These are phyloP conservation scores for Neodiprion virginianus DNA, from an alignment of 1,140 invertebrate species.

Conservation along the genomic window DNA sequence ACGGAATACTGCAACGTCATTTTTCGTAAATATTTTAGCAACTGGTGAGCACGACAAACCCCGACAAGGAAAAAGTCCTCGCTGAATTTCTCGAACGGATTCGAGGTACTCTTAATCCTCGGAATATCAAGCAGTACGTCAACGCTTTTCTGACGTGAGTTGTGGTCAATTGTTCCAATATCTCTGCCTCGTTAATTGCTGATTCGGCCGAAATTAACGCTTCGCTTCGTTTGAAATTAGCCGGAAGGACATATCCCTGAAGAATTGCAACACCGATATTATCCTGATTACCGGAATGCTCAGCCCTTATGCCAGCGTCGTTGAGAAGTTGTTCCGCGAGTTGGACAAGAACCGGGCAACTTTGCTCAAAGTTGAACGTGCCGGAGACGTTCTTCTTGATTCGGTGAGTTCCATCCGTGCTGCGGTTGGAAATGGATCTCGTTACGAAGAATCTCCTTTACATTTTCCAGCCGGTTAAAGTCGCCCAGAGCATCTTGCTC, in stretches of 20 bases:
- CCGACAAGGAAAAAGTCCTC: constrained; percentile 78
- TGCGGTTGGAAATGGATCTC: constrained; percentile 7
- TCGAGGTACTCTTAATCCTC: constrained; percentile 81
- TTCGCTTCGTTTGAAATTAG: constrained; percentile 48
- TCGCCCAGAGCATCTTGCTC: constrained; percentile 80
- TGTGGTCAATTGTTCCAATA: neutral
- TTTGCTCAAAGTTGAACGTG: constrained; percentile 81
- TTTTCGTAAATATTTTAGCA: constrained; percentile 38
- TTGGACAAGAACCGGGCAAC: constrained; percentile 83
- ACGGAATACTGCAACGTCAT: neutral
- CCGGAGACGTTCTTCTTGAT: constrained; percentile 81
- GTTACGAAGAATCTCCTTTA: constrained; percentile 8
- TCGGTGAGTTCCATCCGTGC: constrained; percentile 64
- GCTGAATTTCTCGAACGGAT: constrained; percentile 80
- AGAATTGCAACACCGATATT: constrained; percentile 75
- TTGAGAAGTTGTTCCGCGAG: constrained; percentile 78
- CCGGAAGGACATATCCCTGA: constrained; percentile 75
- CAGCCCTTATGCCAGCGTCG: constrained; percentile 79
- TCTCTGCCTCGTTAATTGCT: constrained; percentile 11
- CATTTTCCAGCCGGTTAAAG: constrained; percentile 74
- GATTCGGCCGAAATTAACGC: neutral
- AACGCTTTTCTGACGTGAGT: constrained; percentile 83
- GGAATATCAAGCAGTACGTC: constrained; percentile 85
- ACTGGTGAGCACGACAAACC: constrained; percentile 62
- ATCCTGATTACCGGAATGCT: constrained; percentile 83